Evolutionary conservation across 2,797 vertebrate species (phyloP), one percentile per base, ranked within the genome.

Genomic region (Dermochelys coriacea): DNA sequence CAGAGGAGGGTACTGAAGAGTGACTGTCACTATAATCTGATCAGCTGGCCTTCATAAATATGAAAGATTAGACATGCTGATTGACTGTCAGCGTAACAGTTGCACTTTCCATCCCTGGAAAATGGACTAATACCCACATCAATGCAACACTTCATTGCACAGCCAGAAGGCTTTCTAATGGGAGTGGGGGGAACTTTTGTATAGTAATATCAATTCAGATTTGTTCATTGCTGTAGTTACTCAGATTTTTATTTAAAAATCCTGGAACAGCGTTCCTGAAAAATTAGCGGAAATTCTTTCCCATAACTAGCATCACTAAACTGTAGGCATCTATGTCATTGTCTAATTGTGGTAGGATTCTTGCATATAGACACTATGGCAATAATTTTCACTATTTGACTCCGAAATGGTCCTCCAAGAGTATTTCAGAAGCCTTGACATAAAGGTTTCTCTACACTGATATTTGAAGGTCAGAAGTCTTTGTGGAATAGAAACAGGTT

Each of bases 191-290:
- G 61, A 64, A 19, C 61, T 19, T 61, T 64, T 8, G 3, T 85
- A 27, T 80, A 85, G 86, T 47, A 91, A 89, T 34, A 85, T 89
- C 34, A 88, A 31, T 89, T 89, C 41, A 91, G 8, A 10, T 10
- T 74, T 74, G 3, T 78, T 19, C 86, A 7, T 68, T 86, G 21
- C n/a, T 77, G 15, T 91, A 79, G 61, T 91, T 88, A 79, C 15
- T 85, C 71, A 79, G 45, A 85, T 83, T 29, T 88, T 93, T 93
- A 75, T 59, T 88, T 90, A 8, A 61, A 61, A 61, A 31, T 61
- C 14, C 57, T 61, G 12, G 57, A 61, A n/a, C 61, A 64, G 61
- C 83, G 27, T 7, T 79, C 86, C 25, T 79, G 14, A 55, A 91
- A 27, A 86, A 49, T 86, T 34, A 86, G 5, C 55, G 11, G 1